Base-by-base conservation (phyloP, 2,888 invertebrate genomes). In the Hyppa rectilinea region DNA sequence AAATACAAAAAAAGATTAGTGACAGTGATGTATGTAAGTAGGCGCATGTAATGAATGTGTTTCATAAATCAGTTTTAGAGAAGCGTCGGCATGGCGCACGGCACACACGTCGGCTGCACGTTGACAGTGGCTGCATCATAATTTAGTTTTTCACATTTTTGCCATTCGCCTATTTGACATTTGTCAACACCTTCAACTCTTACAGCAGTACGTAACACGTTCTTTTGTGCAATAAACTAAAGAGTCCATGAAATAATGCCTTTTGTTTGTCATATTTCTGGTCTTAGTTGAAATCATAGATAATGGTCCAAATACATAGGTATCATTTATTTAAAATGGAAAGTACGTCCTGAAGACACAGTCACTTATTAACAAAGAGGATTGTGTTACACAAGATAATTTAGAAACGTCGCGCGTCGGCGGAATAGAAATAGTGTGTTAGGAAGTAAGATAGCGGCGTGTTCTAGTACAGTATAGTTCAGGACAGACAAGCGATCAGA, bases 261-360 rank as follows among this genome's bases (percentile, higher is more conserved):
- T 65, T 77, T 76, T 61, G 40, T 60, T 65, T 58, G 45, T 43
- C 49, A 56, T 52, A 52, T 61, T 61, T 49, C 17, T 58, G 59
- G 38, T 69, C 47, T 49, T 53, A 43, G 49, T 52, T 56, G 36
- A 52, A 70, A n/a, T n/a, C n/a, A n/a, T n/a, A n/a, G n/a, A n/a
- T n/a, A n/a, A n/a, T n/a, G n/a, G n/a, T n/a, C n/a, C n/a, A n/a
- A n/a, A 76, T 52, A 60, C 34, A 31, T 45, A 47, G 29, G 31
- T 49, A 53, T 49, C 23, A 59, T 72, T 79, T 68, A 73, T 72
- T 79, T 79, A 69, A 77, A 73, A 73, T 77, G 60, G 60, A 80
- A 77, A 82, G 63, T 71, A 59, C 31, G 58, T 79, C 58, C 53
- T 71, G 71, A 47, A 40, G 40, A 40, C 59, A 45, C 52, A 17